phyloP scores from a whole-genome alignment of 2,797 vertebrate species.

The Dallia pectoralis region DNA sequence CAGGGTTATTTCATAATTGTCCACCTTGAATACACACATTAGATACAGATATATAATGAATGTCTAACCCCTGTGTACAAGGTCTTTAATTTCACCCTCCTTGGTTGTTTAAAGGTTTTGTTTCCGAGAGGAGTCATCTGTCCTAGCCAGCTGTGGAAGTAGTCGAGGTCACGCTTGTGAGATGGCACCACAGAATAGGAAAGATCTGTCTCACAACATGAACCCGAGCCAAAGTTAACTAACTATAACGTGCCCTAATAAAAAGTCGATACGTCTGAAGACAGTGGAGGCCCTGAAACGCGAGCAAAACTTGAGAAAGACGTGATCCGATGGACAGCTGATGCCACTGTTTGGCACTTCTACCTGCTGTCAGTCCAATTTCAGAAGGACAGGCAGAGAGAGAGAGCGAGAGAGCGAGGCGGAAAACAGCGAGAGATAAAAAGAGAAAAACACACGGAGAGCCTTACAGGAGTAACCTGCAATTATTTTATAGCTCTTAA shows the following conservation, averaged over 20 bases:
- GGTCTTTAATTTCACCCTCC: no score
- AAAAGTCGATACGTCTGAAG: background rate
- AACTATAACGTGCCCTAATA: background rate
- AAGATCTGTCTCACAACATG: background rate
- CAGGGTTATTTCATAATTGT: no score
- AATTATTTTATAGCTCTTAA: conserved; percentile 93
- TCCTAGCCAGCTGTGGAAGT: background rate
- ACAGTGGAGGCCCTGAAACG: background rate
- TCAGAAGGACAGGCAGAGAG: background rate
- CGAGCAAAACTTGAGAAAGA: background rate
- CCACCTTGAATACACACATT: no score
- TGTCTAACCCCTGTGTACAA: no score
- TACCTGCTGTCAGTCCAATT: background rate
- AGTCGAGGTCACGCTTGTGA: background rate
- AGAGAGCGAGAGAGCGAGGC: background rate
- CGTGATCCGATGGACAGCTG: background rate
- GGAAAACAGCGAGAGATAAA: background rate
- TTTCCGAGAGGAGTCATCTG: conserved; percentile 18
- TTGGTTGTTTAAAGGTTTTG: background rate
- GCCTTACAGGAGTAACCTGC: conserved; percentile 79
- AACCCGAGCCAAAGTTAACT: background rate
- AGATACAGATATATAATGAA: no score
- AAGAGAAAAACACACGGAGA: conserved; percentile 11
- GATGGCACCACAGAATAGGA: background rate
- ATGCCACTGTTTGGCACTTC: background rate